phyloP scores from a whole-genome alignment of 2,888 invertebrate genomes.

The Phorcus lineatus region DNA sequence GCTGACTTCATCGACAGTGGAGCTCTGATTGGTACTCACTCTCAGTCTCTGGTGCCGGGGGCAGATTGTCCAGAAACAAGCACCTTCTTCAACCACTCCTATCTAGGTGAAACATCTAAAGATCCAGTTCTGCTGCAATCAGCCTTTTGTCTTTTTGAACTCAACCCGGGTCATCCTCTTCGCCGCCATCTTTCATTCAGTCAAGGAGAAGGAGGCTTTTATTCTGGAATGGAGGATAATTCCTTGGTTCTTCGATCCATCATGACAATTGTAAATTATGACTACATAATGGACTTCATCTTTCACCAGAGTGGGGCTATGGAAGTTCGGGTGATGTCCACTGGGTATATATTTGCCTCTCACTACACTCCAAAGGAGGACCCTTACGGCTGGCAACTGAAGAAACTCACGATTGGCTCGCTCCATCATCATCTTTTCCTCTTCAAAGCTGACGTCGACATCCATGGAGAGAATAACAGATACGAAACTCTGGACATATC shows the following conservation, averaged over 20 bases:
- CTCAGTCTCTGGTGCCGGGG: conserved; percentile 59
- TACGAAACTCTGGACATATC: conserved; percentile 59
- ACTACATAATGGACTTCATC: conserved; percentile 64
- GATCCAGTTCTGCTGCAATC: conserved; percentile 35
- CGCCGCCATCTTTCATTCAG: conserved; percentile 55
- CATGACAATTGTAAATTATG: conserved; percentile 59
- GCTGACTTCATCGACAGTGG: conserved; percentile 57
- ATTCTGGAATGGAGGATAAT: conserved; percentile 59
- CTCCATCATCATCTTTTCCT: conserved; percentile 64
- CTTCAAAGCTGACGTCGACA: conserved; percentile 57
- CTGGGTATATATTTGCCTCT: conserved; percentile 58
- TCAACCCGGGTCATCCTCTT: conserved; percentile 61
- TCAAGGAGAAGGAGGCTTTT: conserved; percentile 39
- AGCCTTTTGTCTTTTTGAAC: conserved; percentile 67
- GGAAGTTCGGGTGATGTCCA: conserved; percentile 51
- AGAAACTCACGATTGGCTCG: conserved; percentile 48
- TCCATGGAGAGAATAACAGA: conserved; percentile 58
- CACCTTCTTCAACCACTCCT: conserved; percentile 49
- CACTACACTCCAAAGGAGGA: conserved; percentile 39
- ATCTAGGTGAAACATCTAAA: conserved; percentile 36
- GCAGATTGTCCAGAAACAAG: conserved; percentile 67
- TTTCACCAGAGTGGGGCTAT: conserved; percentile 65
- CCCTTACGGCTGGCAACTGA: conserved; percentile 50
- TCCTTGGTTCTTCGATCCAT: conserved; percentile 59
- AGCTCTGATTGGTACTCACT: conserved; percentile 50